Conservation (phyloP, 35 echinoderm and acorn worm species). For the Strongylocentrotus purpuratus region DNA sequence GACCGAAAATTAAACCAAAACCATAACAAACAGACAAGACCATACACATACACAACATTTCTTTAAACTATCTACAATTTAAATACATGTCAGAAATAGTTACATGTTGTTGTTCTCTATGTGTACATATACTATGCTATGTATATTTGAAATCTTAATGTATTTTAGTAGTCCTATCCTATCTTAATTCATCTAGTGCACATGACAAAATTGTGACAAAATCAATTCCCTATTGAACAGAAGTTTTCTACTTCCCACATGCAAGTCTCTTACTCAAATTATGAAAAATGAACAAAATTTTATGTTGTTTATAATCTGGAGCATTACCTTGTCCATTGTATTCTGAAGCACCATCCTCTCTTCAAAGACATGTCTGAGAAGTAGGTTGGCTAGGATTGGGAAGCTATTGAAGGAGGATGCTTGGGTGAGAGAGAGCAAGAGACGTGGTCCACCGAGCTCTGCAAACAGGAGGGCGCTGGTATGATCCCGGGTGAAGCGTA, state of each 20-base stretch:
- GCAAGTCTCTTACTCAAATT: no score
- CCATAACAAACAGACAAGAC: background rate
- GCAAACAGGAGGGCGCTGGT: slow-evolving; percentile 86
- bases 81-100: no score
- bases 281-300: no score
- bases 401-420: slow-evolving; percentile 86
- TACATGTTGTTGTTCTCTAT: no score
- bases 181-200: no score
- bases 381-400: slow-evolving; percentile 78
- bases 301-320: background rate
- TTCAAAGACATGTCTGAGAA: slow-evolving; percentile 94
- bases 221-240: background rate
- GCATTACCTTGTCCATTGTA: slow-evolving; percentile 92
- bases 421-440: slow-evolving; percentile 82
- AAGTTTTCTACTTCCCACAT: background rate
- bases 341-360: slow-evolving; percentile 73
- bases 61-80: no score
- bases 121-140: no score
- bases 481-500: slow-evolving; percentile 94
- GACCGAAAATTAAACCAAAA: no score
- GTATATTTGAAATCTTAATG: no score
- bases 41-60: background rate
- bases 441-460: slow-evolving; percentile 80
- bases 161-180: no score
- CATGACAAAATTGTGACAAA: no score